These are phyloP conservation scores for Calephelis nemesis DNA, from an alignment of 1,140 invertebrate species.

Conservation along the genomic window DNA sequence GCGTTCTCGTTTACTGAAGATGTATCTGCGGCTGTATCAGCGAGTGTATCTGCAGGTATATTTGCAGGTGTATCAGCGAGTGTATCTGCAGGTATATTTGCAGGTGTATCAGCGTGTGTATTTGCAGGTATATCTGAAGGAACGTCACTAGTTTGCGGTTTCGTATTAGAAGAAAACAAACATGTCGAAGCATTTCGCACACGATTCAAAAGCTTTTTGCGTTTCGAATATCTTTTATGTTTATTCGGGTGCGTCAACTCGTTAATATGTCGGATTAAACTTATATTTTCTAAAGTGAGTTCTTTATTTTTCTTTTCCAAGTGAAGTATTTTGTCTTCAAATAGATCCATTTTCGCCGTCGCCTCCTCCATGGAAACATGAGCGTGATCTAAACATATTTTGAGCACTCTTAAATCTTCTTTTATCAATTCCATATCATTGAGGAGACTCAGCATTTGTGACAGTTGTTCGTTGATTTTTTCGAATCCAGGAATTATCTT, in stretches of 20 bases:
- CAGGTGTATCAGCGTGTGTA: too few species aligned
- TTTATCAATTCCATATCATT: constrained; percentile 10
- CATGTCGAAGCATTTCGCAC: neutral
- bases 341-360: constrained; percentile 3
- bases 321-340: constrained; percentile 1
- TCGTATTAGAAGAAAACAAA: neutral
- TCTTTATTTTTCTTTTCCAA: neutral
- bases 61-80: too few species aligned
- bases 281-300: constrained; percentile 1
- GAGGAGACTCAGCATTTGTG: constrained; percentile 1
- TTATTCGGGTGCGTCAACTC: neutral
- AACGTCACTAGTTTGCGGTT: neutral
- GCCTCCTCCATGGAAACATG: constrained; percentile 1
- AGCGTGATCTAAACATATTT: constrained; percentile 6
- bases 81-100: too few species aligned
- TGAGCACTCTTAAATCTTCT: neutral
- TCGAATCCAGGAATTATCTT: constrained; percentile 8
- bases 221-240: constrained; percentile 6
- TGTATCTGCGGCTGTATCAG: too few species aligned
- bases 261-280: constrained; percentile 5
- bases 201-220: constrained; percentile 3
- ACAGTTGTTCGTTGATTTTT: constrained; percentile 5
- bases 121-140: neutral
- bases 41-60: too few species aligned
- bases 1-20: too few species aligned